Base-by-base conservation (phyloP, 2,888 invertebrate genomes). In the Neoaliturus tenellus region DNA sequence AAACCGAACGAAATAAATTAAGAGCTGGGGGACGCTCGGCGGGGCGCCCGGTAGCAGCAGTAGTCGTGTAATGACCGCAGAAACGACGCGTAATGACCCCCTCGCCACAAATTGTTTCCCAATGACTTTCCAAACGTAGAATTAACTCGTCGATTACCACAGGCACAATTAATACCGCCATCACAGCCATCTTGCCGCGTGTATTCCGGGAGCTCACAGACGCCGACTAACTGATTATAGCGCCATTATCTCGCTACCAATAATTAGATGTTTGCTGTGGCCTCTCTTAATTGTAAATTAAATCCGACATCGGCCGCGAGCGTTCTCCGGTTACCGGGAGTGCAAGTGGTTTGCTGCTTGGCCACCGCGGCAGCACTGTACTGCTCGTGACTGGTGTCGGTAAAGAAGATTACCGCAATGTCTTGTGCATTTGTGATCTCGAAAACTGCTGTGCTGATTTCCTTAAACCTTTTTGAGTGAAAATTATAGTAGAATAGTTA, bases 251-350 rank as follows among this genome's bases (percentile, higher is more conserved):
- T 55, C 55, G 55, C 78, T 78, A 78, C 78, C 55, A 28, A 48
- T 78, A 78, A 78, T 78, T 78, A 78, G 78, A 78, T 33, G 48
- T 78, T 78, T 78, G 78, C 78, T 78, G 78, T 55, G 28, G 78
- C 35, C 35, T 35, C 55, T 25, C 31, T 62, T 62, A 55, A 78
- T 33, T 28, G 78, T 78, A 78, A 78, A 78, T 78, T 78, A 78
- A 78, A 55, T 28, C 55, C 25, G n/a, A 35, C 48, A 71, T 33
- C 71, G 75, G 48, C 48, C 17, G 20, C 8, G 20, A 14, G 8
- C 20, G 78, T 78, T 41, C 78, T 28, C 33, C 35, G 25, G 20
- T 55, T 55, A 55, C 33, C 55, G 20, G 51, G 0, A 14, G 33
- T 12, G 31, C 6, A 33, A 1, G 55, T 55, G 23, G 78, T 78